Evolutionary conservation across 2,797 vertebrate genomes (phyloP).

Genomic region (Falco peregrinus): DNA sequence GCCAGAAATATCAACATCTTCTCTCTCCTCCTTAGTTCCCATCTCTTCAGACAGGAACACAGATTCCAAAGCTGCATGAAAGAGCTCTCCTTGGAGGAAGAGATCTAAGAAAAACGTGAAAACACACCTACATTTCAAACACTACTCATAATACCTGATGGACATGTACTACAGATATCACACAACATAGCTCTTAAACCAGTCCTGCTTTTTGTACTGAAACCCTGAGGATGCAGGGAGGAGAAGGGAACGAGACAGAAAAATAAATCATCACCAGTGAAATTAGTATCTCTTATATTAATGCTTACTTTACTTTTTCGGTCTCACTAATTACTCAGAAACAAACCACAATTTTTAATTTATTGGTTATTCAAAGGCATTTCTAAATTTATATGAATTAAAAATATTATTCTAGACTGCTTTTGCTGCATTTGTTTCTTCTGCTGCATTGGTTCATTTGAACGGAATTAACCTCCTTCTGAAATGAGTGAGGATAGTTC

Average conservation of each 20-base stretch:
- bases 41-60: slow-evolving; percentile 71
- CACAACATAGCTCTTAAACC: not conserved
- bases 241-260: not conserved
- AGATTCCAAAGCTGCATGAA: slow-evolving; percentile 86
- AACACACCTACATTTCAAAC: not conserved
- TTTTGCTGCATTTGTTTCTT: not conserved
- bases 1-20: slow-evolving; percentile 69
- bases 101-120: slow-evolving; percentile 74
- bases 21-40: slow-evolving; percentile 10
- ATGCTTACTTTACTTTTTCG: not conserved
- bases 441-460: not conserved
- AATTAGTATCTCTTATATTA: not conserved
- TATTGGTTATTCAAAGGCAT: not conserved
- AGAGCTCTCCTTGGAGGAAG: slow-evolving; percentile 87
- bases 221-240: not conserved
- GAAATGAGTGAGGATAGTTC: not conserved
- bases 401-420: not conserved
- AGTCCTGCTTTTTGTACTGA: not conserved
- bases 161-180: not conserved
- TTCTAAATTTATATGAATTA: not conserved
- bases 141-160: not conserved
- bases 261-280: not conserved
- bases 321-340: not conserved
- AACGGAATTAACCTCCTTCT: not conserved
- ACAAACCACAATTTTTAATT: not conserved